Evolutionary conservation across 2,888 invertebrate species (phyloP).

Genomic region (Sinohyriopsis cumingii): DNA sequence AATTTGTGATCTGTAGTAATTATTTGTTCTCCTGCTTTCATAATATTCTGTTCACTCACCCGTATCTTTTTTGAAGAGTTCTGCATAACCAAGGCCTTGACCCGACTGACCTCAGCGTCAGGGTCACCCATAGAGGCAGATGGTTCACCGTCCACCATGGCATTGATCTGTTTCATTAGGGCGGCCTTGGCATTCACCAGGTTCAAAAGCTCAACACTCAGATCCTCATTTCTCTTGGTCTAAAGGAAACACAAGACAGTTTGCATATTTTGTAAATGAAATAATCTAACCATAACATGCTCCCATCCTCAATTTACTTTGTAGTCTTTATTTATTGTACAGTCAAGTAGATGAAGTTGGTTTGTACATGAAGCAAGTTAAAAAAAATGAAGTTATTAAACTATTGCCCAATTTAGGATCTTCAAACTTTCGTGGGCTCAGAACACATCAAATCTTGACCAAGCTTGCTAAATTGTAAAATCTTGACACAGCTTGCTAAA

Average conservation of each 20-base stretch:
- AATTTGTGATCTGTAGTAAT: not conserved
- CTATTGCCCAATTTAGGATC: too few relatives aligned
- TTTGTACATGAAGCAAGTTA: too few relatives aligned
- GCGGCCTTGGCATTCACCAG: conserved; percentile 69
- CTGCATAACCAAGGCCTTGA: conserved; percentile 63
- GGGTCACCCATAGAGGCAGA: conserved; percentile 48
- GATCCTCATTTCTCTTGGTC: conserved; percentile 65
- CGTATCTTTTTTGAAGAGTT: conserved; percentile 53
- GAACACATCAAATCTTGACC: too few relatives aligned
- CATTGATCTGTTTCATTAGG: conserved; percentile 60
- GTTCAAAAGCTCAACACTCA: conserved; percentile 68
- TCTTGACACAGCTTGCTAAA: too few relatives aligned
- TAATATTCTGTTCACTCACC: conserved; percentile 17
- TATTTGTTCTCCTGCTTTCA: too few relatives aligned
- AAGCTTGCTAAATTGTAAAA: too few relatives aligned
- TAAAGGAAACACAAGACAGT: conserved; percentile 25
- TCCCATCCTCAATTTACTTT: too few relatives aligned
- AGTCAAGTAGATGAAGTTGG: too few relatives aligned
- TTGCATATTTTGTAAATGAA: not conserved
- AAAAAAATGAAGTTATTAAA: too few relatives aligned
- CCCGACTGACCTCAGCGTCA: conserved; percentile 62
- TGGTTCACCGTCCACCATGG: conserved; percentile 48
- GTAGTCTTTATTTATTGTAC: too few relatives aligned
- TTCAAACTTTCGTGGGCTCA: too few relatives aligned
- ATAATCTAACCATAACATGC: too few relatives aligned